Conservation (phyloP, 2,797 vertebrate species). For the Anguilla pacifica region DNA sequence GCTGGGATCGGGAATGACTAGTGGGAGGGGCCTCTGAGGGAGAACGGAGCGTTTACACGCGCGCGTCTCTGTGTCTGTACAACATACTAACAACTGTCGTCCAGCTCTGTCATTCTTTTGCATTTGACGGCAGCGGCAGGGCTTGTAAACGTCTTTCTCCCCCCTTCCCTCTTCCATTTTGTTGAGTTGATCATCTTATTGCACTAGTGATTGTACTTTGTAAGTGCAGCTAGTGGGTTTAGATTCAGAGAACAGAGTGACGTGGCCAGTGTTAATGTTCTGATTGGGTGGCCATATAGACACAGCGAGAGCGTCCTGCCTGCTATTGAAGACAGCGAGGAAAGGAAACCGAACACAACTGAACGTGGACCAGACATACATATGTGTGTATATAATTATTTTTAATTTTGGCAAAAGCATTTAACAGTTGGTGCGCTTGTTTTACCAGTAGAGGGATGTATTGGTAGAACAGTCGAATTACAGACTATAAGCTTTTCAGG, state of each 20-base stretch:
- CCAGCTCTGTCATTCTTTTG: constrained; percentile 80
- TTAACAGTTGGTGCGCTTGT: constrained; percentile 88
- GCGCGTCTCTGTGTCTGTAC: constrained; percentile 62
- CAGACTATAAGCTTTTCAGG: constrained; percentile 85
- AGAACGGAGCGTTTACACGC: constrained; percentile 66
- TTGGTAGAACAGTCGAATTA: constrained; percentile 84
- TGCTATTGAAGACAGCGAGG: constrained; percentile 73
- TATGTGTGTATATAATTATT: constrained; percentile 74
- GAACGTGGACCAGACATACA: constrained; percentile 78
- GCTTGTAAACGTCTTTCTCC: constrained; percentile 62
- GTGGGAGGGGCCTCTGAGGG: constrained; percentile 55
- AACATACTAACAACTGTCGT: constrained; percentile 83
- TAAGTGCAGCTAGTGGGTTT: constrained; percentile 76
- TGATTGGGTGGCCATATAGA: constrained; percentile 69
- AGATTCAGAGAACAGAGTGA: constrained; percentile 62
- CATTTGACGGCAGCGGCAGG: constrained; percentile 72
- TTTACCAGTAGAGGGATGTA: constrained; percentile 85
- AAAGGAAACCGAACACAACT: constrained; percentile 82
- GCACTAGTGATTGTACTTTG: constrained; percentile 80
- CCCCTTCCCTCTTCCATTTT: constrained; percentile 52
- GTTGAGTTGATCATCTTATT: constrained; percentile 69
- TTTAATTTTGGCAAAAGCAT: constrained; percentile 73
- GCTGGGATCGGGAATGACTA: constrained; percentile 55
- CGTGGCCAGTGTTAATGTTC: constrained; percentile 70
- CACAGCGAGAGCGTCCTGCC: constrained; percentile 59